phyloP scores from a whole-genome alignment of 2,797 vertebrate genomes.

The Mus caroli region DNA sequence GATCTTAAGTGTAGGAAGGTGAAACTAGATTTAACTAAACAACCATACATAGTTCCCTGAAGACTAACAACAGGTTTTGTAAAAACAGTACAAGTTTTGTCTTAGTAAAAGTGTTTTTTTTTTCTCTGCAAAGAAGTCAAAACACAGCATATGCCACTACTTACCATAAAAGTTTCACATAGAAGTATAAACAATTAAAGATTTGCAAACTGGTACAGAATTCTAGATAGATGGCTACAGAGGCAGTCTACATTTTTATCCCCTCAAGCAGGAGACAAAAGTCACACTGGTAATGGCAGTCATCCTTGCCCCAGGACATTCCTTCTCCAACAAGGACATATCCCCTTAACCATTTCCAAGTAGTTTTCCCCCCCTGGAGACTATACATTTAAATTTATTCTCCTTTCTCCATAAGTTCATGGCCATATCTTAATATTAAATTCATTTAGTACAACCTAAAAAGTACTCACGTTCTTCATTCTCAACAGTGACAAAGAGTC shows the following conservation, averaged over 20 bases:
- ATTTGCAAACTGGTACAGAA: not conserved
- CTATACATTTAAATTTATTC: not conserved
- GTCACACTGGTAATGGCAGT: not conserved
- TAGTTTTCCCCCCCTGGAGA: not conserved
- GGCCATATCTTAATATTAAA: not conserved
- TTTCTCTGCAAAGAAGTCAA: not conserved
- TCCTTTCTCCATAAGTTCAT: not conserved
- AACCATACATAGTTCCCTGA: not conserved
- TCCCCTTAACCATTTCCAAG: too few relatives aligned
- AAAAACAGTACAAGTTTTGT: not conserved
- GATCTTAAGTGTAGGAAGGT: not conserved
- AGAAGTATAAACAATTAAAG: not conserved
- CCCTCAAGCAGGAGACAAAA: not conserved
- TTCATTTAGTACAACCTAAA: not conserved
- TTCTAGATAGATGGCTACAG: not conserved
- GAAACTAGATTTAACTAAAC: not conserved
- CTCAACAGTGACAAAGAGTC: not conserved
- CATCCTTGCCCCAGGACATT: not conserved
- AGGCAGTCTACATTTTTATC: not conserved
- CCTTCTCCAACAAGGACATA: not conserved
- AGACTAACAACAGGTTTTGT: not conserved
- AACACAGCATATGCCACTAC: not conserved
- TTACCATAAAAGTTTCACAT: not conserved
- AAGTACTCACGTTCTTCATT: not conserved
- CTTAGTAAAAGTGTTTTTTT: not conserved